phyloP scores from a whole-genome alignment of 1,140 invertebrate species.

The Drosophila ananassae region DNA sequence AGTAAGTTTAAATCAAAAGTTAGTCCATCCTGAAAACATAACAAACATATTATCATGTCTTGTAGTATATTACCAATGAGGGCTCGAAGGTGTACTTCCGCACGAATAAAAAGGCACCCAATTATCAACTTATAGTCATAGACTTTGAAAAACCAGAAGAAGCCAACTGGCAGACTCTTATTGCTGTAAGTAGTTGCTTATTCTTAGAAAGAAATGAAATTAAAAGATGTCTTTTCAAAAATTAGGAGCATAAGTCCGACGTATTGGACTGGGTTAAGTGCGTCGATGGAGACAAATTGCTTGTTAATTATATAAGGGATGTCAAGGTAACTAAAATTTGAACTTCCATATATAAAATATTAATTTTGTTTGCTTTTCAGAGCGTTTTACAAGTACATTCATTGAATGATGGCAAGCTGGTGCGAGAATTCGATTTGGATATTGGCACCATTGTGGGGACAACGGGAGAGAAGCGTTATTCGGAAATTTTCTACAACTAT shows the following conservation, averaged over 20 bases:
- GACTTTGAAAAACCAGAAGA: slow-evolving; percentile 92
- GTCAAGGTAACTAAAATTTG: slow-evolving; percentile 90
- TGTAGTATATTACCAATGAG: slow-evolving; percentile 96
- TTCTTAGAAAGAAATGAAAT: background rate
- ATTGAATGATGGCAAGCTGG: slow-evolving; percentile 89
- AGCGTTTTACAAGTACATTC: slow-evolving; percentile 93
- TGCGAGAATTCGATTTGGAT: slow-evolving; percentile 91
- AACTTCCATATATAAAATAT: background rate
- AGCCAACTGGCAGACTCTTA: slow-evolving; percentile 93
- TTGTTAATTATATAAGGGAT: slow-evolving; percentile 96
- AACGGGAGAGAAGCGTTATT: slow-evolving; percentile 93
- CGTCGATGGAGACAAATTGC: slow-evolving; percentile 94
- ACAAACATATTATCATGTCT: slow-evolving; percentile 29
- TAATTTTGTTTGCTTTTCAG: slow-evolving; percentile 85
- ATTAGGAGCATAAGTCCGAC: slow-evolving; percentile 91
- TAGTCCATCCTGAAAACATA: too few species aligned
- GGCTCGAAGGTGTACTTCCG: slow-evolving; percentile 93
- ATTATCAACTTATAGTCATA: slow-evolving; percentile 94
- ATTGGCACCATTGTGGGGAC: slow-evolving; percentile 94
- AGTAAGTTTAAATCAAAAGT: slow-evolving; percentile 85
- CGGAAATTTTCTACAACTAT: slow-evolving; percentile 97
- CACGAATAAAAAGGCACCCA: slow-evolving; percentile 97
- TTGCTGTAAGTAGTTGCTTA: slow-evolving; percentile 85
- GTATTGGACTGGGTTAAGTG: slow-evolving; percentile 95
- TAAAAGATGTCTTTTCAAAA: background rate